Evolutionary conservation across 2,888 invertebrate species (phyloP).

Genomic region (Pseudoips prasinana): DNA sequence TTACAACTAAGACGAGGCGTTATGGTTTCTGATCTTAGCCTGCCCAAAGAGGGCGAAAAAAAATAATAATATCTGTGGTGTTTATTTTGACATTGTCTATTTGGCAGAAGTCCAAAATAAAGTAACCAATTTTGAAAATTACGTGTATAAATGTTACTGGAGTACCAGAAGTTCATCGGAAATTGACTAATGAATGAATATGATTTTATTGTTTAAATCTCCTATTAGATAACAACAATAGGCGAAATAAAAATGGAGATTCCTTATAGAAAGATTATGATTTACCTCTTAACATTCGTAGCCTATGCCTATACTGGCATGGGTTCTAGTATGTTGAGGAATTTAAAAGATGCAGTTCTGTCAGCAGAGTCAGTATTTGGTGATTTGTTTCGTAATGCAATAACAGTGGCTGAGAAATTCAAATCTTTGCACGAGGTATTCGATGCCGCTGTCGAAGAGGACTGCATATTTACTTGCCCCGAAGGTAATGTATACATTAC

Average conservation of each 20-base stretch:
- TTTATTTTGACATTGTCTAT: constrained; percentile 5
- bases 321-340: constrained; percentile 87
- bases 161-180: not conserved
- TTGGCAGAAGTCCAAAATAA: constrained; percentile 25
- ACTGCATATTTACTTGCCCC: constrained; percentile 89
- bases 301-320: constrained; percentile 92
- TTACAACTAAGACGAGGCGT: too few relatives aligned
- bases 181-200: constrained; percentile 1
- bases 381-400: constrained; percentile 87
- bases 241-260: constrained; percentile 83
- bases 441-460: constrained; percentile 92
- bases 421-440: constrained; percentile 90
- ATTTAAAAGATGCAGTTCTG: constrained; percentile 89
- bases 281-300: constrained; percentile 88
- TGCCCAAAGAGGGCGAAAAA: too few relatives aligned
- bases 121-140: constrained; percentile 15
- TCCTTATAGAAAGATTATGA: constrained; percentile 87
- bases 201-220: constrained; percentile 3
- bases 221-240: constrained; percentile 1
- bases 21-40: too few relatives aligned
- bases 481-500: constrained; percentile 84
- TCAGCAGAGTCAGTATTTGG: constrained; percentile 91
- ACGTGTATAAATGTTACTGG: constrained; percentile 29
- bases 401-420: constrained; percentile 88
- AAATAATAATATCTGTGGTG: too few relatives aligned